Percentiles rank a stretch among this genome's conserved stretches.
These are phyloP conservation scores for Suncus etruscus DNA, from an alignment of 2,113 vertebrate genomes.

Conservation along the genomic window DNA sequence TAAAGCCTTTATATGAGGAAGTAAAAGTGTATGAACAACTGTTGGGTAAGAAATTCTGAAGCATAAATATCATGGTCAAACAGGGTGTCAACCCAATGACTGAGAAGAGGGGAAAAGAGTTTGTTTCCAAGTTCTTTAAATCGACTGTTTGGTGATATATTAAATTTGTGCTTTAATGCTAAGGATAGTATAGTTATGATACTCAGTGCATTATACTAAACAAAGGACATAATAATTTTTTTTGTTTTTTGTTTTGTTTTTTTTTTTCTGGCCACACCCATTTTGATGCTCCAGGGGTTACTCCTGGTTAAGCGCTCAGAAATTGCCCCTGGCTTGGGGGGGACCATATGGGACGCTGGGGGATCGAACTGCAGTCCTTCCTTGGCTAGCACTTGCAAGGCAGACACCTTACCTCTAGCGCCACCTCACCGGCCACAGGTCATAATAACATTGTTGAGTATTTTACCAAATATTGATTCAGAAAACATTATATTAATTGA, in stretches of 20 bases:
- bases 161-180: conserved; percentile 3
- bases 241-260: too few relatives aligned
- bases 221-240: neutral
- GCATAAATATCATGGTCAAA: conserved; percentile 35
- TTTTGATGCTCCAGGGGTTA: too few relatives aligned
- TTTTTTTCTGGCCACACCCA: too few relatives aligned
- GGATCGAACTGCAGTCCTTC: too few relatives aligned
- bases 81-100: neutral
- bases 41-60: neutral
- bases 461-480: neutral
- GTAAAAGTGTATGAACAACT: conserved; percentile 37
- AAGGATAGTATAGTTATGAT: neutral
- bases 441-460: too few relatives aligned
- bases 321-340: too few relatives aligned
- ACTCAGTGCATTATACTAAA: neutral
- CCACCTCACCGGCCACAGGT: too few relatives aligned
- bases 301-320: too few relatives aligned
- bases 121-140: neutral
- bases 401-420: too few relatives aligned
- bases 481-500: conserved; percentile 21
- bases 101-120: neutral
- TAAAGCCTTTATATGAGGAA: conserved; percentile 32
- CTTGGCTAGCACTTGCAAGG: too few relatives aligned
- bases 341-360: too few relatives aligned
- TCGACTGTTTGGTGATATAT: neutral